phyloP scores from a whole-genome alignment of 2,113 vertebrate species.

The Pongo abelii region DNA sequence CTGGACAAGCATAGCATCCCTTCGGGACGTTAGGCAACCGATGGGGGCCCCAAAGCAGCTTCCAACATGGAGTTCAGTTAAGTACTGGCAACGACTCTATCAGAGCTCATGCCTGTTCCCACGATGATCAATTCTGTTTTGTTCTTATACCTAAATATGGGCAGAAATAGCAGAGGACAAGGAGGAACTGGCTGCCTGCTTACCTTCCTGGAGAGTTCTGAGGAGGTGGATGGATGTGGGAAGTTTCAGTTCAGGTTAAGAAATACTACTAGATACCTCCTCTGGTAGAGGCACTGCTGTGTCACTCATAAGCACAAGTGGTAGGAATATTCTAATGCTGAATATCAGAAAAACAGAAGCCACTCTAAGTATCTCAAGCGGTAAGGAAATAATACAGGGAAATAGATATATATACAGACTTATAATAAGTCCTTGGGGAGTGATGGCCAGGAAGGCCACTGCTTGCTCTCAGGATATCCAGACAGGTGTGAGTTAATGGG shows the following conservation, averaged over 20 bases:
- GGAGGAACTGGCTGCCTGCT: background rate
- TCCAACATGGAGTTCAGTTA: background rate
- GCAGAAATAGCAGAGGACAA: background rate
- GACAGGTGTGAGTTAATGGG: background rate
- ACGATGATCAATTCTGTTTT: rapidly evolving
- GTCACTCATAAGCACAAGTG: background rate
- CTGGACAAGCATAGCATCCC: rapidly evolving
- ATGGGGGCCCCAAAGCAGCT: background rate
- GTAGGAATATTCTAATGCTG: background rate
- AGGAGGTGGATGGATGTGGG: background rate
- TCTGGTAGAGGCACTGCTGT: background rate
- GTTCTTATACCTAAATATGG: background rate
- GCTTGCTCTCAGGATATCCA: background rate
- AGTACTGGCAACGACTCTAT: background rate
- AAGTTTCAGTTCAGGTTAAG: background rate
- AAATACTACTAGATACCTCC: background rate
- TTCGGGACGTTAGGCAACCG: rapidly evolving
- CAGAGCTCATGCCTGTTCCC: background rate
- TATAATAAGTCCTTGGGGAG: too few relatives aligned
- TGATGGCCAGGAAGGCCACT: background rate
- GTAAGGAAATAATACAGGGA: background rate
- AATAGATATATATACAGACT: too few relatives aligned
- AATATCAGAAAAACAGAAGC: background rate
- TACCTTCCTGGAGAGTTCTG: background rate
- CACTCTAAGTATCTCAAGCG: too few relatives aligned